phyloP scores from a whole-genome alignment of 2,888 invertebrate genomes.

The Hipparchia sbordonii region DNA sequence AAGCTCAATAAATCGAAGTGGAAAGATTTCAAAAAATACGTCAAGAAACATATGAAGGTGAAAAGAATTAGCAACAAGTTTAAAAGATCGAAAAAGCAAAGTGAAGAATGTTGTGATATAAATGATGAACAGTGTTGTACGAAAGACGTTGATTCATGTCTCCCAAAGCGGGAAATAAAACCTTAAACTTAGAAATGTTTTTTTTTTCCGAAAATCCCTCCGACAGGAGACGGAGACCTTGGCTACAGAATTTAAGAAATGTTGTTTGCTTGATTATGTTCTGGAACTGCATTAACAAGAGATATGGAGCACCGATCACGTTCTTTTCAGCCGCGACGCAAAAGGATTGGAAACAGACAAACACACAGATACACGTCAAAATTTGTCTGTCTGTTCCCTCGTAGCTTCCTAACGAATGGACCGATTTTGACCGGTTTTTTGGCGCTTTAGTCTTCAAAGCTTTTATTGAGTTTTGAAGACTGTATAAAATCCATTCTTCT shows the following conservation, averaged over 20 bases:
- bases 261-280: neutral
- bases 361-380: too few relatives aligned
- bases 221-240: too few relatives aligned
- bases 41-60: slow-evolving; percentile 48
- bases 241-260: too few relatives aligned
- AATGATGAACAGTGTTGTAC: slow-evolving; percentile 21
- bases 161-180: slow-evolving; percentile 11
- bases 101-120: slow-evolving; percentile 29
- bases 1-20: slow-evolving; percentile 58
- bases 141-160: slow-evolving; percentile 2
- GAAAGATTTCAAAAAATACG: slow-evolving; percentile 53
- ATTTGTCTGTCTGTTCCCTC: too few relatives aligned
- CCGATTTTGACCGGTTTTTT: too few relatives aligned
- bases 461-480: too few relatives aligned
- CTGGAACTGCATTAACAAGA: neutral
- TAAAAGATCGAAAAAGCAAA: slow-evolving; percentile 37
- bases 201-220: neutral
- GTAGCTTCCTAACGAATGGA: too few relatives aligned
- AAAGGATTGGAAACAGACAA: too few relatives aligned
- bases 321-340: neutral
- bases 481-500: too few relatives aligned
- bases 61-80: slow-evolving; percentile 39
- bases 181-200: neutral
- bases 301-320: too few relatives aligned
- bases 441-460: too few relatives aligned